Evolutionary conservation across 2,113 vertebrate genomes (phyloP).

Genomic region (Symphodus melops): DNA sequence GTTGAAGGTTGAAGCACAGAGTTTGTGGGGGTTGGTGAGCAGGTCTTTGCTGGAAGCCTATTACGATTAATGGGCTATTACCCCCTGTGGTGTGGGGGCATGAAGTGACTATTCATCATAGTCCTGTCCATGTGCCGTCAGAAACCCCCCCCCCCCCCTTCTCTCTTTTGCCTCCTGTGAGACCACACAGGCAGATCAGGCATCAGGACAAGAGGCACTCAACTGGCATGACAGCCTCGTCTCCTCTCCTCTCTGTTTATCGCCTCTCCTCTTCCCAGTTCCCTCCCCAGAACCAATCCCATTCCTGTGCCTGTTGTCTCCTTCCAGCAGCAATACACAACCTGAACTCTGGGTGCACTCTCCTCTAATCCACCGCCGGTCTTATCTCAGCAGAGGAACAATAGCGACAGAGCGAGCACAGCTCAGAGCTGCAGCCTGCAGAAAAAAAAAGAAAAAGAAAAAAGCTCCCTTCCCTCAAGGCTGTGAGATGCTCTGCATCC

Average conservation of each 20-base stretch:
- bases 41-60: slow-evolving; percentile 60
- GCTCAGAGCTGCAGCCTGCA: slow-evolving; percentile 57
- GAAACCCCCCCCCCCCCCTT: too few relatives aligned
- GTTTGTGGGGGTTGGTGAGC: slow-evolving; percentile 20
- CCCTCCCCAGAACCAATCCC: slow-evolving; percentile 54
- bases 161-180: slow-evolving; percentile 19
- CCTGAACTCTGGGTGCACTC: slow-evolving; percentile 80
- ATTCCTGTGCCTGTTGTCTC: slow-evolving; percentile 40
- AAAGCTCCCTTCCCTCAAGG: slow-evolving; percentile 57
- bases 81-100: slow-evolving; percentile 68
- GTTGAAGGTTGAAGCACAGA: slow-evolving; percentile 44
- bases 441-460: too few relatives aligned
- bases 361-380: slow-evolving; percentile 70
- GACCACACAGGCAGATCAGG: slow-evolving; percentile 68
- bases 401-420: slow-evolving; percentile 61
- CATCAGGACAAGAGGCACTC: slow-evolving; percentile 34
- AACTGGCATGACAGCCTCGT: slow-evolving; percentile 1
- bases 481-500: slow-evolving; percentile 46
- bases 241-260: slow-evolving; percentile 20
- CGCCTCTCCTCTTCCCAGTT: slow-evolving; percentile 28
- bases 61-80: slow-evolving; percentile 80
- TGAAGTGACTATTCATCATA: slow-evolving; percentile 79
- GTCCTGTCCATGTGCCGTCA: slow-evolving; percentile 65
- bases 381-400: slow-evolving; percentile 74
- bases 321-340: slow-evolving; percentile 43